These are phyloP conservation scores for Phylloscopus trochilus DNA, from an alignment of 2,113 vertebrate species.

Conservation along the genomic window DNA sequence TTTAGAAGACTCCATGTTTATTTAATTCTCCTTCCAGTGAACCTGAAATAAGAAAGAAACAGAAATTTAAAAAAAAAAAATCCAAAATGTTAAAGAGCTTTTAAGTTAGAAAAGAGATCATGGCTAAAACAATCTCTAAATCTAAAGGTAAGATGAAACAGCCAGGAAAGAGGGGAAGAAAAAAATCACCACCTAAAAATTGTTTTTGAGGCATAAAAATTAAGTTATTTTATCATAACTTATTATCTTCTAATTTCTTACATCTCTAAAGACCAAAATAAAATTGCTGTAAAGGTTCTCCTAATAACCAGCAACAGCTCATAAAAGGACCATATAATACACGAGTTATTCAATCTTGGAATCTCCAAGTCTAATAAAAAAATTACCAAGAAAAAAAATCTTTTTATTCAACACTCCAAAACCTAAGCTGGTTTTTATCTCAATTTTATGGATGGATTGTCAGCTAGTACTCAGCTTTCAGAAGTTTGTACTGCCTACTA, in stretches of 20 bases:
- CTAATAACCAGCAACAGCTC: not conserved
- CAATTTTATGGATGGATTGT: not conserved
- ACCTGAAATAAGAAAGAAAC: constrained; percentile 31
- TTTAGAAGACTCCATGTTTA: constrained; percentile 23
- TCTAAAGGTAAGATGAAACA: not conserved
- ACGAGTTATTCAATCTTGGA: not conserved
- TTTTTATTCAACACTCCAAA: not conserved
- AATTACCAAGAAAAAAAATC: not conserved
- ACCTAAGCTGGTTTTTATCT: not conserved
- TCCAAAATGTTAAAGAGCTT: not conserved
- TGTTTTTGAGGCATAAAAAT: not conserved
- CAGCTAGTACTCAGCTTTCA: not conserved
- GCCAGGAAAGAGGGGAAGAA: not conserved
- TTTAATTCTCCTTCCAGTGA: constrained; percentile 24
- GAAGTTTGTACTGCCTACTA: not conserved
- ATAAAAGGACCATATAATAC: not conserved
- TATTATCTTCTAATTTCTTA: not conserved
- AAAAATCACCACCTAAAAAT: not conserved
- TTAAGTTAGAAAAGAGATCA: not conserved
- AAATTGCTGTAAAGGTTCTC: not conserved
- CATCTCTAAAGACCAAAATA: not conserved
- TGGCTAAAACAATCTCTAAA: not conserved
- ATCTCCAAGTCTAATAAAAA: not conserved
- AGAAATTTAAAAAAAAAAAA: not conserved
- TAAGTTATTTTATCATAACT: not conserved